Evolutionary conservation across 2,113 vertebrate species (phyloP).

Genomic region (Cyprinodon tularosa): DNA sequence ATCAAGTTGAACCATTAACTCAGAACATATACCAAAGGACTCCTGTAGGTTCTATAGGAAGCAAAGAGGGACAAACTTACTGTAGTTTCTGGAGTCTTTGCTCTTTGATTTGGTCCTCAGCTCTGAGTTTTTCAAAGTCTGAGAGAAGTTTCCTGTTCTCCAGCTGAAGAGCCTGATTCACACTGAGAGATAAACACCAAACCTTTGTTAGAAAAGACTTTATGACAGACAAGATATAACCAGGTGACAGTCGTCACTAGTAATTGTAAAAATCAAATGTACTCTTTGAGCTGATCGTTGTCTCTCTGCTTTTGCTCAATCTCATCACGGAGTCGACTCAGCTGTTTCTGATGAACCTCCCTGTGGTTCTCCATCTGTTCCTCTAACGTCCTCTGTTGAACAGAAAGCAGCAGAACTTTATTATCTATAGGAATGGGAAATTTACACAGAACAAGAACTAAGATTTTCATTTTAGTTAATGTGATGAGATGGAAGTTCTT

Average conservation of each 20-base stretch:
- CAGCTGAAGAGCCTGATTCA: constrained; percentile 90
- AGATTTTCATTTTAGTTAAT: no score
- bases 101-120: constrained; percentile 89
- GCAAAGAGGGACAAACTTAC: constrained; percentile 45
- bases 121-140: constrained; percentile 90
- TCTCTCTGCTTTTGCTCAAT: constrained; percentile 90
- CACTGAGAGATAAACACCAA: constrained; percentile 65
- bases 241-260: background rate
- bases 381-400: constrained; percentile 82
- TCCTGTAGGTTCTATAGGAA: background rate
- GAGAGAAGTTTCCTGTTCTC: constrained; percentile 89
- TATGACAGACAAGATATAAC: background rate
- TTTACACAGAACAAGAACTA: no score
- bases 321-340: constrained; percentile 91
- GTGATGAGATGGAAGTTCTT: no score
- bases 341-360: constrained; percentile 91
- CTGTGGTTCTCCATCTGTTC: constrained; percentile 95
- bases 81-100: constrained; percentile 84
- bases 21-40: no score
- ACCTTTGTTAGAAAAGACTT: background rate
- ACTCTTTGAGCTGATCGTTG: constrained; percentile 91
- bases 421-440: background rate
- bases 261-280: background rate
- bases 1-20: background rate
- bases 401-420: background rate